Evolutionary conservation across 1,140 invertebrate species (phyloP).

Genomic region (Ladona fulva): DNA sequence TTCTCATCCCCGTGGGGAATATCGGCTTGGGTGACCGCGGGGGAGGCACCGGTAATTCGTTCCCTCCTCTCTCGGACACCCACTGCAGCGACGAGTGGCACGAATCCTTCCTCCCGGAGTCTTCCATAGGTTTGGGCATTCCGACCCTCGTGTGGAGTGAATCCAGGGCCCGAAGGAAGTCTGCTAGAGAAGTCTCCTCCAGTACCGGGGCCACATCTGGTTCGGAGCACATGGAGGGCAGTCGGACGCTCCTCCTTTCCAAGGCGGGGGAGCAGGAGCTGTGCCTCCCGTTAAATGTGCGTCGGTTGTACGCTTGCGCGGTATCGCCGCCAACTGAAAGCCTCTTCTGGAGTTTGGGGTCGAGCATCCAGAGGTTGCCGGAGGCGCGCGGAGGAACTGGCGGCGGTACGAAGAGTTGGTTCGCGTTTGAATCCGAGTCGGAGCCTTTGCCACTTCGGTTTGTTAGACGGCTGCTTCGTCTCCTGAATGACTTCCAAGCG

Average conservation of each 20-base stretch:
- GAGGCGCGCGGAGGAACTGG: neutral
- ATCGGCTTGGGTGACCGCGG: neutral
- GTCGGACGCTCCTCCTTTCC: neutral
- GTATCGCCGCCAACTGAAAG: neutral
- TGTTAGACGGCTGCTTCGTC: neutral
- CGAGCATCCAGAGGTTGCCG: neutral
- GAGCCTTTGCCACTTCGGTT: neutral
- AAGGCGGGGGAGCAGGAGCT: neutral
- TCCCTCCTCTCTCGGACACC: neutral
- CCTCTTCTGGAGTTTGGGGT: neutral
- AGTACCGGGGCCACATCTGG: neutral
- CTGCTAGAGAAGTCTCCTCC: neutral
- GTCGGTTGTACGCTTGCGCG: neutral
- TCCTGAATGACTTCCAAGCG: neutral
- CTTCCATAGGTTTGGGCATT: neutral
- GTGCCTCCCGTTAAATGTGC: neutral
- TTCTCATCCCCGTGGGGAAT: neutral
- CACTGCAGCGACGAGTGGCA: neutral
- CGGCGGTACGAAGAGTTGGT: neutral
- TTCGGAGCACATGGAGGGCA: neutral
- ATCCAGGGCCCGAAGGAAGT: neutral
- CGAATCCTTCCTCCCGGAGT: neutral
- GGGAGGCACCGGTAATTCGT: neutral
- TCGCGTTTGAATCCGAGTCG: neutral
- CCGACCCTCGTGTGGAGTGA: neutral